Percentiles rank a stretch among this genome's conserved stretches.
phyloP scores from a whole-genome alignment of 1,140 invertebrate species.

The Heliothis virescens region DNA sequence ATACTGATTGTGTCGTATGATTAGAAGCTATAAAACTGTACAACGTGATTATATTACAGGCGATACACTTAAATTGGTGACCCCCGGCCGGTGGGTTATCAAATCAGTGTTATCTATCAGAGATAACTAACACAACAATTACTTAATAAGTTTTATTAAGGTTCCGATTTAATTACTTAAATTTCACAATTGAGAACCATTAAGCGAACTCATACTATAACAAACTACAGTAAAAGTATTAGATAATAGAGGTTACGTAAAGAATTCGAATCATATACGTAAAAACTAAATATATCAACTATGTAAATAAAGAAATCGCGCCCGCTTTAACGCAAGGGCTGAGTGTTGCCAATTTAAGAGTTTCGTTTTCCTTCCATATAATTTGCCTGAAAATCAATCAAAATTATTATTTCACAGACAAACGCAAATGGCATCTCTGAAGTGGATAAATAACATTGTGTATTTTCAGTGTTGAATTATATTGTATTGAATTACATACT shows the following conservation, averaged over 20 bases:
- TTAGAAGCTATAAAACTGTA: not conserved
- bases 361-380: too few relatives aligned
- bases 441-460: too few relatives aligned
- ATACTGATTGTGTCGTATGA: slow-evolving; percentile 9
- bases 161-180: not conserved
- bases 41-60: not conserved
- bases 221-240: not conserved
- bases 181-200: not conserved
- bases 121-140: not conserved
- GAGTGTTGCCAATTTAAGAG: too few relatives aligned
- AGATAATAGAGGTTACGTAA: slow-evolving; percentile 30
- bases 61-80: slow-evolving; percentile 2
- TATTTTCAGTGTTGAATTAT: too few relatives aligned
- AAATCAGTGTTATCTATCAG: not conserved
- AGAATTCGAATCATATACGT: slow-evolving; percentile 10
- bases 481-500: too few relatives aligned
- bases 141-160: not conserved
- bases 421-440: too few relatives aligned
- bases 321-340: too few relatives aligned
- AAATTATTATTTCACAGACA: too few relatives aligned
- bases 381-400: too few relatives aligned
- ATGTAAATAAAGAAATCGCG: slow-evolving; percentile 28
- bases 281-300: not conserved
- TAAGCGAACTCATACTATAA: too few relatives aligned
- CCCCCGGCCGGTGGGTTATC: slow-evolving; percentile 19